Evolutionary conservation across 2,888 invertebrate species (phyloP).

Genomic region (Leptura quadrifasciata): DNA sequence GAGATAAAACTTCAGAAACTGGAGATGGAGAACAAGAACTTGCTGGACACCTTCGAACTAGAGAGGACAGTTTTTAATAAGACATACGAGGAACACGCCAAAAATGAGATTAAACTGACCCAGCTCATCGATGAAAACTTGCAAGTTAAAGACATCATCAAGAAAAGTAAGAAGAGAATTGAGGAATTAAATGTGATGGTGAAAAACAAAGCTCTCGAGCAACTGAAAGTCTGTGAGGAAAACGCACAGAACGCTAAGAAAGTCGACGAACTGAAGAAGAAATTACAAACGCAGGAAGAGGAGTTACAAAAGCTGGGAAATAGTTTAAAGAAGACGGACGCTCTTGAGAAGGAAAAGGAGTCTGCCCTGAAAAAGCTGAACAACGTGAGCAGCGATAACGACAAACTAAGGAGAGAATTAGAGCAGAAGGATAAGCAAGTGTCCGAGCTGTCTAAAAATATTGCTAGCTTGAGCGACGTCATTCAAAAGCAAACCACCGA

Average conservation of each 20-base stretch:
- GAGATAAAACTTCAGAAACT: slow-evolving; percentile 57
- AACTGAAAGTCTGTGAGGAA: slow-evolving; percentile 13
- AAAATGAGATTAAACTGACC: slow-evolving; percentile 43
- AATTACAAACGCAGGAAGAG: slow-evolving; percentile 26
- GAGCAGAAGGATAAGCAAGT: slow-evolving; percentile 46
- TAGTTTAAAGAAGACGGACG: not conserved
- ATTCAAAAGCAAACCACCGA: slow-evolving; percentile 52
- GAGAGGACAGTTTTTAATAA: slow-evolving; percentile 54
- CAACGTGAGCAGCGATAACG: slow-evolving; percentile 34
- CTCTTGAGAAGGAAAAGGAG: slow-evolving; percentile 5
- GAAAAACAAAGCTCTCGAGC: slow-evolving; percentile 21
- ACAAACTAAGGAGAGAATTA: slow-evolving; percentile 35
- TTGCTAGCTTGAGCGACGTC: slow-evolving; percentile 37
- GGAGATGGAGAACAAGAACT: slow-evolving; percentile 57
- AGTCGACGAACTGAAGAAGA: slow-evolving; percentile 34
- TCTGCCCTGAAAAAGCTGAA: slow-evolving; percentile 22
- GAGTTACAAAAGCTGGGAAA: not conserved
- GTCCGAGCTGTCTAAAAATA: slow-evolving; percentile 41
- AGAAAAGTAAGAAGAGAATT: slow-evolving; percentile 18
- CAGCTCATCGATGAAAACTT: slow-evolving; percentile 45
- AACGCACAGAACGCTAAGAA: slow-evolving; percentile 26
- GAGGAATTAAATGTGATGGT: slow-evolving; percentile 28
- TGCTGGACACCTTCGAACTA: slow-evolving; percentile 55
- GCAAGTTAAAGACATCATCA: slow-evolving; percentile 37
- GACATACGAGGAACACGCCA: slow-evolving; percentile 30